Conservation (phyloP, 2,113 vertebrate species). For the Cariama cristata region DNA sequence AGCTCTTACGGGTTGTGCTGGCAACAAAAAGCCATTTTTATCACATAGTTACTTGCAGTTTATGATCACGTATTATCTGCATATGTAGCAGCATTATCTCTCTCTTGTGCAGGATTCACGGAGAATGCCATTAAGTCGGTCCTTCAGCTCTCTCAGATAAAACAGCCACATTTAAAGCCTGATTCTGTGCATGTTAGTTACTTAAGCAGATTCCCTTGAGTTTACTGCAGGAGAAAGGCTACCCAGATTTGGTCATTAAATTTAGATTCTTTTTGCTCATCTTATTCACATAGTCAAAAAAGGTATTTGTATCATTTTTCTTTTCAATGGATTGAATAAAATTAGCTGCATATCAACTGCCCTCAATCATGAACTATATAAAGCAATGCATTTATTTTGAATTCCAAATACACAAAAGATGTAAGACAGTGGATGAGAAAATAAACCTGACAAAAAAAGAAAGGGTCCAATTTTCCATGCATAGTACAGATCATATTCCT, state of each 20-base stretch:
- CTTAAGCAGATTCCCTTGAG: slow-evolving; percentile 4
- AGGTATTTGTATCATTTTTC: neutral
- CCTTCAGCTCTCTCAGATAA: neutral
- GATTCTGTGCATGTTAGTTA: neutral
- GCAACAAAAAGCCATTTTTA: neutral
- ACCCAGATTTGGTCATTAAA: neutral
- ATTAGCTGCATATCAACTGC: slow-evolving; percentile 1
- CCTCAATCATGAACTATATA: neutral
- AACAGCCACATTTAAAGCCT: neutral
- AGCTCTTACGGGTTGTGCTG: neutral
- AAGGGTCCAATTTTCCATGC: neutral
- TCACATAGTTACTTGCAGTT: neutral
- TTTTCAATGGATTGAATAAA: slow-evolving; percentile 22
- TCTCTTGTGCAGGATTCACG: neutral
- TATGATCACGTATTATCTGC: neutral
- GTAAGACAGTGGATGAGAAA: neutral
- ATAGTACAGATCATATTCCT: neutral
- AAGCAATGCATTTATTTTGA: neutral
- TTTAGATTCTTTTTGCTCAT: neutral
- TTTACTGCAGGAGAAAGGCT: slow-evolving; percentile 7
- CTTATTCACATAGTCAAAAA: slow-evolving; percentile 8
- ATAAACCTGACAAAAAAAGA: neutral
- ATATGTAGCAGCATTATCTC: neutral
- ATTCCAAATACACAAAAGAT: slow-evolving; percentile 10
- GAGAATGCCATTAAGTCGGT: neutral